Evolutionary conservation across 2,113 vertebrate species (phyloP), one percentile per base, ranked within the genome.

Genomic region (Semnornis frantzii): DNA sequence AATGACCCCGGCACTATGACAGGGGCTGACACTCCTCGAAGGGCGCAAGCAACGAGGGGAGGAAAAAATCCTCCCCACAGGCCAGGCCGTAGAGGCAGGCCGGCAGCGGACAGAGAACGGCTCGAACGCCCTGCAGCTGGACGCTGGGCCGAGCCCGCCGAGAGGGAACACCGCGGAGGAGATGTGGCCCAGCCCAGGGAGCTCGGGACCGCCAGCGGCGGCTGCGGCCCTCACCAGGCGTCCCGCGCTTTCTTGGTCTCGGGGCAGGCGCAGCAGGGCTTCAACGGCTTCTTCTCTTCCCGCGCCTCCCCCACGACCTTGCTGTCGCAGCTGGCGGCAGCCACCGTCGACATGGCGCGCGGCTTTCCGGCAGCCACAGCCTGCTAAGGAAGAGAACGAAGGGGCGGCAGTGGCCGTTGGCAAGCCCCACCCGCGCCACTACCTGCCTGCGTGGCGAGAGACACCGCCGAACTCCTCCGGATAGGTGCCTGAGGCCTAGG

Each of bases 241-340:
- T 99, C 99, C 74, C 99, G 97, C 89, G 98, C 98, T 95, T 98
- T 99, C 97, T 99, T 99, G 20, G 99, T 99, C 93, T 99, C 99
- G 3, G 99, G 99, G 93, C 99, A 99, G 52, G 99, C 99, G 57
- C 99, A 99, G 97, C 99, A 99, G 2, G 99, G 96, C 70, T 98
- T 99, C 93, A 99, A 96, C 4, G 99, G 99, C 95, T 98, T 98
- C 97, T 99, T 99, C 96, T 98, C 97, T 25, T 93, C 97, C 39
- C 15, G 25, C 28, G 70, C 87, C 86, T 97, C 92, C 13, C 92
- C 87, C 5, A 78, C 66, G 25, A 89, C 94, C 30, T 96, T 70
- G 14, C 97, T 5, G 44, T 97, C 97, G 15, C 98, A 95, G 73
- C 98, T 98, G 55, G 98, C 98, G 60, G 98, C 98, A 4, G 97